These are phyloP conservation scores for Hesperophylax magnus DNA, from an alignment of 1,140 invertebrate genomes.

Conservation along the genomic window DNA sequence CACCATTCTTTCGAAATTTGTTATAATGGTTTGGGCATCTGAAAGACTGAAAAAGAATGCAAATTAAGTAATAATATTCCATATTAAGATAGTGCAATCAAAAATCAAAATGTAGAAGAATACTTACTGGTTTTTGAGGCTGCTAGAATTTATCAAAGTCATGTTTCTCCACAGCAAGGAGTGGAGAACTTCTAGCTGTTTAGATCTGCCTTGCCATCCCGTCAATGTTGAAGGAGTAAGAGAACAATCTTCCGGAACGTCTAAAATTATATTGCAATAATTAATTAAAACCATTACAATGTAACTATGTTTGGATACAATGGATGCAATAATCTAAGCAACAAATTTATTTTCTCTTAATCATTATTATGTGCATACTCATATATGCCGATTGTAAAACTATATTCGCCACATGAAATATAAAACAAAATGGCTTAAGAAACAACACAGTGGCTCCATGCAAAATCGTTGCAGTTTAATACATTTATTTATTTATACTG, in stretches of 20 bases:
- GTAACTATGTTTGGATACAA: too few species aligned
- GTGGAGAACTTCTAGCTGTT: conserved; percentile 60
- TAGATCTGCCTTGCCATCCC: conserved; percentile 62
- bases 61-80: background rate
- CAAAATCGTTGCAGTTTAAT: too few species aligned
- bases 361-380: too few species aligned
- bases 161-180: conserved; percentile 67
- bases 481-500: too few species aligned
- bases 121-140: conserved; percentile 47
- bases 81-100: too few species aligned
- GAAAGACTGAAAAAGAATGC: conserved; percentile 45
- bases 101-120: background rate
- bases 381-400: too few species aligned
- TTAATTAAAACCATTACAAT: conserved; percentile 3
- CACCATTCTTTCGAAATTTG: conserved; percentile 52
- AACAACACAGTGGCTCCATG: too few species aligned
- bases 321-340: too few species aligned
- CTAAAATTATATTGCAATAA: conserved; percentile 57
- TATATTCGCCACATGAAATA: too few species aligned
- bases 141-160: conserved; percentile 60
- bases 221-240: conserved; percentile 63
- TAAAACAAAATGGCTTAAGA: too few species aligned
- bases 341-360: too few species aligned
- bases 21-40: conserved; percentile 42
- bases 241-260: conserved; percentile 58